Base-by-base conservation (phyloP, 2,888 invertebrate genomes). In the Synanthedon andrenaeformis region DNA sequence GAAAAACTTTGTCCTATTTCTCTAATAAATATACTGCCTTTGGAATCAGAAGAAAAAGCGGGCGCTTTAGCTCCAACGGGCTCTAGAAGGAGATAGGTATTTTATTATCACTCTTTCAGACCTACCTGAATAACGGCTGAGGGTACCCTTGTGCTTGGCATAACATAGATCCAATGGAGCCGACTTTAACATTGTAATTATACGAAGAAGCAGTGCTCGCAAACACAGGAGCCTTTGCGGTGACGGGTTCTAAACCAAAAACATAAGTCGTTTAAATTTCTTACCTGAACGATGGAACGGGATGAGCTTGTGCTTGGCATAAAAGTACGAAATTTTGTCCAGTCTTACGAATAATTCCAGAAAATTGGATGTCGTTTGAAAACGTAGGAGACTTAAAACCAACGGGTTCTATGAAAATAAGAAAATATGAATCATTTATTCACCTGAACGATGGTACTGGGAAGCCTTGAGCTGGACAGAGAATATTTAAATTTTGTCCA, bases 271-370 rank as follows among this genome's bases (percentile, higher is more conserved):
- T 56, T 51, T 51, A 51, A 57, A 12, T 55, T 57, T 61, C 82
- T 85, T 79, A 87, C 85, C 86, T 87, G 83, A 86, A 87, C 63
- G 80, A 66, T 63, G 91, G 91, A 71, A 92, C 90, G 64, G 94
- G 94, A 79, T 90, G 92, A 65, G 92, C 94, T 89, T 94, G 94
- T 61, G 93, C 92, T 76, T 92, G 93, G 77, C 93, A 94, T 71
- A 93, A 88, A 63, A 93, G 78, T 52, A 91, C 91, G 73, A 94
- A 90, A 70, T 90, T 89, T 69, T 90, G 90, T 62, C 89, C 89
- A 58, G 84, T 86, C 67, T 80, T 85, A 75, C 92, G 89, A 72
- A 90, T 91, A 76, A 92, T 92, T 76, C 91, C 91, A 63, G 91
- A 90, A 74, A 90, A 90, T 74, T 92, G 90, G 59, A 91, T 89